A percentile compares a stretch with the other conserved stretches of the same genome.
Evolutionary conservation across 2,797 vertebrate species (phyloP).

Genomic region (Sebastolobus alascanus): DNA sequence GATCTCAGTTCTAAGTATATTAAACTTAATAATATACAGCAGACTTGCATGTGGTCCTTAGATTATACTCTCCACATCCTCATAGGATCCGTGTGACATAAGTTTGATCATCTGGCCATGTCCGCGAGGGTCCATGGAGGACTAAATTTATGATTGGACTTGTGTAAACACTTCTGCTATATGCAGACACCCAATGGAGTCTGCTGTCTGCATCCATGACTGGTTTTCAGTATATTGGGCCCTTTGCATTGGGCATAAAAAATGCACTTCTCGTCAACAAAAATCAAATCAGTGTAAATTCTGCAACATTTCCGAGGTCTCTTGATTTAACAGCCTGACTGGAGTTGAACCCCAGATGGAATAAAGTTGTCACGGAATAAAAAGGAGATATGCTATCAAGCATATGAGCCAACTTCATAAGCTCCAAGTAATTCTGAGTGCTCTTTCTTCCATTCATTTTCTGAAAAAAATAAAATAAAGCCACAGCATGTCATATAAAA

Average conservation of each 20-base stretch:
- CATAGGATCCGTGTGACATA: background rate
- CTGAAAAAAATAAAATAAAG: background rate
- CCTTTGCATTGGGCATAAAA: background rate
- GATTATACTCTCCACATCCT: background rate
- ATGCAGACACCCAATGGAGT: too few relatives aligned
- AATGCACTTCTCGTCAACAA: background rate
- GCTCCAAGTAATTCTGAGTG: background rate
- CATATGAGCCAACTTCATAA: background rate
- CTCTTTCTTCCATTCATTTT: conserved; percentile 3
- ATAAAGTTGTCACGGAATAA: conserved; percentile 9
- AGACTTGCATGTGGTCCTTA: background rate
- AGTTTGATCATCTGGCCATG: background rate
- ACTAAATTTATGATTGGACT: background rate
- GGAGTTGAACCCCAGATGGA: conserved; percentile 10
- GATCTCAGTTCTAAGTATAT: background rate
- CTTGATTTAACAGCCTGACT: background rate
- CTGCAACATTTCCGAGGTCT: background rate
- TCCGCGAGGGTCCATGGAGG: background rate
- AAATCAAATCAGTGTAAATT: background rate
- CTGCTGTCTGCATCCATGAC: background rate
- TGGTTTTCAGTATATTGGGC: background rate
- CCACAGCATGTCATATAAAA: conserved; percentile 2
- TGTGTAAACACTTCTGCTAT: background rate
- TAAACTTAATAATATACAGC: background rate
- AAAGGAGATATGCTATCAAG: conserved; percentile 14